Base-by-base conservation (phyloP, 2,888 invertebrate species). In the Molanna angustata region DNA sequence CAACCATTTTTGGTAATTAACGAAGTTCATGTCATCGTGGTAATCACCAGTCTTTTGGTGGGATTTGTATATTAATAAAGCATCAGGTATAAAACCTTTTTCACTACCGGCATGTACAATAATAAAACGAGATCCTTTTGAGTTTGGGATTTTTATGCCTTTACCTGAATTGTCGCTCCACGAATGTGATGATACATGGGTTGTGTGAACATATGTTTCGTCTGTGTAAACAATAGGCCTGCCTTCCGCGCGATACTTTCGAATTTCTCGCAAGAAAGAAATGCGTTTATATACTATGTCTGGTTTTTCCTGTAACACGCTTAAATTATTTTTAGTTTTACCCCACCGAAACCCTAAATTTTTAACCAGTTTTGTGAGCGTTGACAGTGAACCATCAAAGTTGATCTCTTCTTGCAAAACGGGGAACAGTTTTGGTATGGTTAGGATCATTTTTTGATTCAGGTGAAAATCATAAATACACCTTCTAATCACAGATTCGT, bases 101-200 rank as follows among this genome's bases (percentile, higher is more conserved):
- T 62, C 59, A 44, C 31, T 7, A 16, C 61, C 62, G 1, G 62
- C 62, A 39, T 63, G 61, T 9, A 62, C 60, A 27, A 55, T 47
- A 16, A 51, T 41, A 2, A 61, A 1, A 1, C 60, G 47, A 2
- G 52, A 43, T 6, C 58, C 59, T 52, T 62, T 61, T 1, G 61
- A 55, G 13, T 60, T 39, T 4, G 22, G 16, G 33, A 42, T 51
- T 33, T 32, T 41, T 4, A 52, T 4, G 9, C 51, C 60, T 56
- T 54, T n/a, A n/a, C n/a, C n/a, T n/a, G n/a, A n/a, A n/a, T n/a
- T n/a, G n/a, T n/a, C n/a, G n/a, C n/a, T n/a, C n/a, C n/a, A n/a
- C n/a, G n/a, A n/a, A n/a, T n/a, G n/a, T n/a, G n/a, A n/a, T n/a
- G n/a, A n/a, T n/a, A n/a, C n/a, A n/a, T n/a, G n/a, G n/a, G n/a